phyloP scores from a whole-genome alignment of 2,888 invertebrate genomes.

The Megamerina dolium region DNA sequence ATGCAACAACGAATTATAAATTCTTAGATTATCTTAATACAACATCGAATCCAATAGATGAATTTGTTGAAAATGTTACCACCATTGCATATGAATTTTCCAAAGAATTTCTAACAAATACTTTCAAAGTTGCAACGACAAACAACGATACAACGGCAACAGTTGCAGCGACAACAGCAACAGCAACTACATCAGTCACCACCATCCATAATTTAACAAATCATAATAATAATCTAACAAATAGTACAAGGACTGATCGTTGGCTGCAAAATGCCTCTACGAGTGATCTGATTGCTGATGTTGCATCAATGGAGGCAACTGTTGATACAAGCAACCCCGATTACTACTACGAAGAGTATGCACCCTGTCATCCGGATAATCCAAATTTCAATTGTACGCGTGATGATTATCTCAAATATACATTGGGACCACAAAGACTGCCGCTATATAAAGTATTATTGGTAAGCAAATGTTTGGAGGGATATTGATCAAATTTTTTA shows the following conservation, averaged over 20 bases:
- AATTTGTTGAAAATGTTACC: constrained; percentile 6
- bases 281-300: not conserved
- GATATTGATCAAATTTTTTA: not conserved
- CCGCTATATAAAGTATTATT: constrained; percentile 54
- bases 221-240: not conserved
- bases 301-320: not conserved
- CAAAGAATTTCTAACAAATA: constrained; percentile 5
- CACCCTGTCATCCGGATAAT: constrained; percentile 50
- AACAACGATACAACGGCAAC: not conserved
- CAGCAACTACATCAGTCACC: not conserved
- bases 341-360: constrained; percentile 11
- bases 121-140: not conserved
- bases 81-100: constrained; percentile 3
- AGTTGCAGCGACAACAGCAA: not conserved
- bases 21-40: too few relatives aligned
- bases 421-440: constrained; percentile 60
- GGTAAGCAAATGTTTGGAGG: constrained; percentile 31
- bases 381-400: constrained; percentile 55
- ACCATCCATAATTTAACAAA: too few relatives aligned
- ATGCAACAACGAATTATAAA: too few relatives aligned
- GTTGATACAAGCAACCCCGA: not conserved
- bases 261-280: not conserved
- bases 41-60: constrained; percentile 4
- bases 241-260: not conserved
- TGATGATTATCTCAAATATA: constrained; percentile 55